Conservation (phyloP, 2,888 invertebrate genomes). For the Corbicula japonica region DNA sequence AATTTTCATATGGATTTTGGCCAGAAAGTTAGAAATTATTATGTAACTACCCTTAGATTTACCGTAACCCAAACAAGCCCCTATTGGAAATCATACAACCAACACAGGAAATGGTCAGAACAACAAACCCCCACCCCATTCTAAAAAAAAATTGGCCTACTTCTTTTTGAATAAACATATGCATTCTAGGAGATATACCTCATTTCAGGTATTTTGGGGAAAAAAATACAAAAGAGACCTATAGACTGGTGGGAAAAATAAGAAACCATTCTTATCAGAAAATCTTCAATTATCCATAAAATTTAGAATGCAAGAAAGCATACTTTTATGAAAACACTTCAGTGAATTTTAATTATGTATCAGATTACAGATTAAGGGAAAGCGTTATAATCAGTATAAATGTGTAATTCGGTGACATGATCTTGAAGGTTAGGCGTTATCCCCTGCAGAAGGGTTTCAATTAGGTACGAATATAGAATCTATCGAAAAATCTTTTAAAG, state of each 20-base stretch:
- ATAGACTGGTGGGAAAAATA: slow-evolving; percentile 30
- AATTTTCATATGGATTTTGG: no score
- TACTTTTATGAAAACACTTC: slow-evolving; percentile 42
- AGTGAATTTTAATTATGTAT: slow-evolving; percentile 58
- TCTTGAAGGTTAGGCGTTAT: slow-evolving; percentile 45
- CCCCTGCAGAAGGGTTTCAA: slow-evolving; percentile 40
- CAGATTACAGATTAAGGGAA: slow-evolving; percentile 52
- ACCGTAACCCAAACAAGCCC: no score
- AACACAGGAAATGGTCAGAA: no score
- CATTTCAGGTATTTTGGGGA: no score
- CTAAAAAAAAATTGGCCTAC: no score
- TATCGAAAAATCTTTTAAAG: slow-evolving; percentile 33
- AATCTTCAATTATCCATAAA: slow-evolving; percentile 26
- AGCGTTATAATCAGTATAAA: slow-evolving; percentile 50
- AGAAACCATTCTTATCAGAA: slow-evolving; percentile 26
- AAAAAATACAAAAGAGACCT: no score
- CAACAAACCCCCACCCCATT: no score
- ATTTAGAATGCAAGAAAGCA: slow-evolving; percentile 28
- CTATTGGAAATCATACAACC: no score
- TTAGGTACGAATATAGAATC: slow-evolving; percentile 37
- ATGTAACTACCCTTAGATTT: no score
- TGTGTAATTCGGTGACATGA: slow-evolving; percentile 36
- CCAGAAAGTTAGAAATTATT: no score
- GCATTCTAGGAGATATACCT: no score
- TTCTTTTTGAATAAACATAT: no score